A percentile compares a stretch with the other conserved stretches of the same genome.
Evolutionary conservation across 1,140 invertebrate species (phyloP).

Genomic region (Achroia grisella): DNA sequence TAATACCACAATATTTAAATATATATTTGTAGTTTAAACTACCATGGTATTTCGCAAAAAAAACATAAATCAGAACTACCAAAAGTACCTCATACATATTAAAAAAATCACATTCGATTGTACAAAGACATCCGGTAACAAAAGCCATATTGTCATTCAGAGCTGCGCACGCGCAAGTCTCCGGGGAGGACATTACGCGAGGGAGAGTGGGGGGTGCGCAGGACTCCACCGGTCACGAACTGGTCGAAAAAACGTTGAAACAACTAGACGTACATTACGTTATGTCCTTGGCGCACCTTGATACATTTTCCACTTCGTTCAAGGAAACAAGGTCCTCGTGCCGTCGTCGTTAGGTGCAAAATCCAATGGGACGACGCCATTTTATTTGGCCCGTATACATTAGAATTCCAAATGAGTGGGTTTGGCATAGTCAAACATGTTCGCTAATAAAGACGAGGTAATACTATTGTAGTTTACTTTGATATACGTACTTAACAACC

Average conservation of each 20-base stretch:
- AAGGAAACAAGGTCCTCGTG: constrained; percentile 7
- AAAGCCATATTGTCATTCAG: constrained; percentile 42
- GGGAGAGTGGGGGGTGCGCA: constrained; percentile 15
- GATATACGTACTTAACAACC: too few relatives aligned
- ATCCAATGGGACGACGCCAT: constrained; percentile 2
- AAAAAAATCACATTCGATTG: background rate
- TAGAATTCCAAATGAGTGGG: constrained; percentile 25
- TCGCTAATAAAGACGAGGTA: too few relatives aligned
- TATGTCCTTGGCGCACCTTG: constrained; percentile 39
- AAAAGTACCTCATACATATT: too few relatives aligned
- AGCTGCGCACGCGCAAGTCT: constrained; percentile 41
- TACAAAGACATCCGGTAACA: constrained; percentile 21
- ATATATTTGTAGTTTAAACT: too few relatives aligned
- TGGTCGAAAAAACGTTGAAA: constrained; percentile 27
- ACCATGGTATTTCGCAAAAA: too few relatives aligned
- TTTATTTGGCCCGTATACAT: constrained; percentile 13
- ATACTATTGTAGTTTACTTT: too few relatives aligned
- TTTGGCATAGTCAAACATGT: background rate
- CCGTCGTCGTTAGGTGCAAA: constrained; percentile 5
- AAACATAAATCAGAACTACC: too few relatives aligned
- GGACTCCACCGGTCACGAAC: constrained; percentile 14
- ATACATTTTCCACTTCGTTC: constrained; percentile 19
- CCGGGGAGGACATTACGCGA: constrained; percentile 24
- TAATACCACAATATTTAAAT: too few relatives aligned
- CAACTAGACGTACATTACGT: constrained; percentile 25